Conservation (phyloP, 2,797 vertebrate genomes). For the Gymnocypris eckloni region DNA sequence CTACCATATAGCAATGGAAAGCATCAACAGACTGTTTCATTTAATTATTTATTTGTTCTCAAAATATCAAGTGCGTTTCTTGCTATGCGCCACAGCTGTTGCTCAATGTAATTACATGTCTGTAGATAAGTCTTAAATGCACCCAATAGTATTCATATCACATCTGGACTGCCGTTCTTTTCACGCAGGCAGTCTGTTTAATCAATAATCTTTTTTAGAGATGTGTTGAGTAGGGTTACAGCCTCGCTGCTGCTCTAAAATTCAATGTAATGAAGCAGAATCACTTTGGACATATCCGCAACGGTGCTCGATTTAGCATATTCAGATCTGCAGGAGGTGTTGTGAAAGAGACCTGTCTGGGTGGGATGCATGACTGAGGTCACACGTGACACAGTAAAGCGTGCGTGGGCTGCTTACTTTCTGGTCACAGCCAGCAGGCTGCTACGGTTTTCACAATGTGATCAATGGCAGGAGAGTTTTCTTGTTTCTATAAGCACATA, state of each 20-base stretch:
- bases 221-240: constrained; percentile 11
- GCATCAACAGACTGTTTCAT: not conserved
- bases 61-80: not conserved
- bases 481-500: not conserved
- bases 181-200: not conserved
- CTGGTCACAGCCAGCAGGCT: constrained; percentile 8
- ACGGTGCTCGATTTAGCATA: not conserved
- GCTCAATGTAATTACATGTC: constrained; percentile 1
- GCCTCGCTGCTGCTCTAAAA: not conserved
- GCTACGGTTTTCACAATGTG: constrained; percentile 17
- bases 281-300: constrained; percentile 5
- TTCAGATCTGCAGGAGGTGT: constrained; percentile 8
- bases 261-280: constrained; percentile 10
- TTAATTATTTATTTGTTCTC: not conserved
- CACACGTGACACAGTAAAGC: constrained; percentile 11
- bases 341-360: constrained; percentile 25
- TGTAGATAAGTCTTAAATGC: constrained; percentile 2
- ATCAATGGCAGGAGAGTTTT: not conserved
- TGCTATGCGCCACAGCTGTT: constrained; percentile 23
- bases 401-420: constrained; percentile 2
- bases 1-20: not conserved
- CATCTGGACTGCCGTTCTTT: not conserved
- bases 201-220: constrained; percentile 22
- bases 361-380: not conserved
- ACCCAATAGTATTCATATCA: not conserved